Base-by-base conservation (phyloP, 2,113 vertebrate species). In the Thomomys bottae region DNA sequence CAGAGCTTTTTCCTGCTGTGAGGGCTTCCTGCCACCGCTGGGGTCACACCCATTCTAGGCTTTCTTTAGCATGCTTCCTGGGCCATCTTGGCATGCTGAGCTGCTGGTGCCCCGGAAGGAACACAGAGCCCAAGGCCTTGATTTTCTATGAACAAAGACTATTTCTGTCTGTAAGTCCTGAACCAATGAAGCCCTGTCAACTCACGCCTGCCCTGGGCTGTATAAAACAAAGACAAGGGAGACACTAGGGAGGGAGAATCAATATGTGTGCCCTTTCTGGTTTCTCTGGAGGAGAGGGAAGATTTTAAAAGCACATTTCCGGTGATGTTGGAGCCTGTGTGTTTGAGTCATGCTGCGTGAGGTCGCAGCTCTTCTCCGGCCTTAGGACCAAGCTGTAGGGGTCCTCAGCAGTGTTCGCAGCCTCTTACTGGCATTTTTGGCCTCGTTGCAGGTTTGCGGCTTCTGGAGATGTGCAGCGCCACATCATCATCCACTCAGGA, bases 401-500 rank as follows among this genome's bases (percentile, higher is more conserved):
- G 67, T 6, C 28, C 54, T 66, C 14, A 1, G 23, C 0, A 0
- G 63, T 10, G 12, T 0, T 17, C 7, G 36, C 57, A 88, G 34
- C 49, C 15, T 42, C 18, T 5, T 88, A 8, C 90, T 4, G 54
- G 8, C 1, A 0, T 72, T 84, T 93, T 49, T 0, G 75, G 9
- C 95, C 96, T 15, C 92, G 0, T 96, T 96, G 0, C 94, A 99
- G 99, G 93, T 99, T 99, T 94, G 99, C 99, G 54, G 99, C 99
- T 78, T 98, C 99, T 21, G 99, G 99, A 26, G 99, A 99, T 38
- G 99, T 99, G 82, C 99, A 99, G 64, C 98, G 99, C 36, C 99
- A 99, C 94, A 99, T 99, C 89, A 98, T 99, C 89, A 99, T 99
- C 89, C 99, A 99, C 97, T 99, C 99, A 8, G 99, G 99, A 96